A percentile compares a stretch with the other conserved stretches of the same genome.
Evolutionary conservation across 1,140 invertebrate genomes (phyloP).

Genomic region (Drosophila triauraria): DNA sequence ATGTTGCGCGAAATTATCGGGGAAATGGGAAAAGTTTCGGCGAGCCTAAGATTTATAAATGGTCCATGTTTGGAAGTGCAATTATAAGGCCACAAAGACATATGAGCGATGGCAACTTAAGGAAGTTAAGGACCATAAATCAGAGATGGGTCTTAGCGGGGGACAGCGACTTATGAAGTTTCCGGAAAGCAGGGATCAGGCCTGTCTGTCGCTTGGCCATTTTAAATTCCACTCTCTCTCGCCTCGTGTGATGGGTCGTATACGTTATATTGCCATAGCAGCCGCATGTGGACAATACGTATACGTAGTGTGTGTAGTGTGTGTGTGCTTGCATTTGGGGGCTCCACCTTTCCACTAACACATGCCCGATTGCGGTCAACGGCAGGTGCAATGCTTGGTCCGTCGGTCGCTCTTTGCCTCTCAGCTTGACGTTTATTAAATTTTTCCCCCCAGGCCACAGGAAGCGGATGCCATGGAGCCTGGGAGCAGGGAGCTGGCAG

Average conservation of each 20-base stretch:
- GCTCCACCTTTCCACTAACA: conserved; percentile 23
- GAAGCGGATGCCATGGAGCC: conserved; percentile 9
- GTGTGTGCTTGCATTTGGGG: conserved; percentile 17
- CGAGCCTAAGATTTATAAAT: conserved; percentile 72
- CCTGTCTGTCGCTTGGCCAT: conserved; percentile 12
- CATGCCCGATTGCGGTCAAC: conserved; percentile 46
- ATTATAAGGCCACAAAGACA: conserved; percentile 51
- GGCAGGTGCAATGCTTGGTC: conserved; percentile 48
- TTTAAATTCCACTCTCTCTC: conserved; percentile 13
- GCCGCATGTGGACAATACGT: conserved; percentile 38
- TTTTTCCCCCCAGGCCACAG: conserved; percentile 38
- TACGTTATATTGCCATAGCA: conserved; percentile 54
- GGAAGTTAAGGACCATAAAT: conserved; percentile 66
- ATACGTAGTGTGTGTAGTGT: conserved; percentile 14
- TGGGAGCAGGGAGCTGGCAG: background rate
- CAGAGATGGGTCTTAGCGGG: conserved; percentile 42
- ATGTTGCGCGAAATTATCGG: conserved; percentile 75
- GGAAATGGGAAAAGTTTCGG: conserved; percentile 76
- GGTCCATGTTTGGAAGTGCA: conserved; percentile 50
- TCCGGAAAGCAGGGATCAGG: conserved; percentile 33
- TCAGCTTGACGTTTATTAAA: conserved; percentile 73
- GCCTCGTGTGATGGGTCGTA: conserved; percentile 40
- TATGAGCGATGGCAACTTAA: conserved; percentile 58
- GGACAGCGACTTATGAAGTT: conserved; percentile 41
- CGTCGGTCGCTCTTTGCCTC: conserved; percentile 15